Base-by-base conservation (phyloP, 2,888 invertebrate genomes). In the Nymphalis polychloros region DNA sequence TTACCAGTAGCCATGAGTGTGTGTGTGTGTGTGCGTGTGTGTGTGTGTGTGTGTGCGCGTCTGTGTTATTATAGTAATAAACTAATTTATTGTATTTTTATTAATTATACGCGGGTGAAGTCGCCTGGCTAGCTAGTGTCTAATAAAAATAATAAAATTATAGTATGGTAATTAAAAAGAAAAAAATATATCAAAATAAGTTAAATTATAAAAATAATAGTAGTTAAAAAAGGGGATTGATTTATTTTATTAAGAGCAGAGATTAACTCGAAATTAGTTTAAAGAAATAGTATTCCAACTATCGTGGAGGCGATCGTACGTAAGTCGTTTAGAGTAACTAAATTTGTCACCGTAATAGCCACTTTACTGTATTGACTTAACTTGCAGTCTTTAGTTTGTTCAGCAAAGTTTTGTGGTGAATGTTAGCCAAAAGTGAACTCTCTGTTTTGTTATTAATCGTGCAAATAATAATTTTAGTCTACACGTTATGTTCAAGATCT, bases 341-440 rank as follows among this genome's bases (percentile, higher is more conserved):
- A 76, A 81, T 81, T 79, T 78, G 78, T 78, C 79, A 74, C 72
- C 71, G 75, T 79, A 79, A 82, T 82, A 80, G 80, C 80, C 78
- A 79, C 80, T 83, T 79, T 73, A 70, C 76, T 76, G 77, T 80
- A 81, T 80, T 74, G 82, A 77, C 75, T 77, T 78, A 83, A 82
- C 79, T 83, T 82, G 77, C 73, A 77, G 75, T 77, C 75, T 79
- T 80, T 77, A 79, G 78, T 77, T 72, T 68, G 63, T 61, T 64
- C 63, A 68, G 59, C 59, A 52, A 68, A 60, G 52, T 65, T 59
- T 66, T 67, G 48, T 48, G 16, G 46, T 48, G 48, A 60, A 17
- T 27, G 35, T 10, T 48, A n/a, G 41, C 23, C 23, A 60, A 60
- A 27, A n/a, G 47, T 41, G 23, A 60, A 48, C 60, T 60, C 48